These are phyloP conservation scores for Petrocephalus zakoni DNA, from an alignment of 2,113 vertebrate species.

Conservation along the genomic window DNA sequence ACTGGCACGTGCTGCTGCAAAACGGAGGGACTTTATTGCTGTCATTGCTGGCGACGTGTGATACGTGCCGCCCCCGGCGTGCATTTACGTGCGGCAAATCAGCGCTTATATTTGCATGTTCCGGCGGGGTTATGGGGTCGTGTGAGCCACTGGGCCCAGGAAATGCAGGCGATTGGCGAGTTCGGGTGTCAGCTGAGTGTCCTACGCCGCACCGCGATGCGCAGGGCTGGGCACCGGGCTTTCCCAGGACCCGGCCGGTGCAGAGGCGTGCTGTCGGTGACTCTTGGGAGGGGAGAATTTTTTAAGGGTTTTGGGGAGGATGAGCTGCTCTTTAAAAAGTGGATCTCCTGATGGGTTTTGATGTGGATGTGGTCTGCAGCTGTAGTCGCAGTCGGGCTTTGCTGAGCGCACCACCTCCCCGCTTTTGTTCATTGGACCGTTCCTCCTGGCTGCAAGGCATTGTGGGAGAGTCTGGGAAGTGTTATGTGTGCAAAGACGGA, in stretches of 20 bases:
- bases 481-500: background rate
- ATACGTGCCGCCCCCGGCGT: too few species aligned
- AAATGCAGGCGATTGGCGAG: background rate
- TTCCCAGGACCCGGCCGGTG: background rate
- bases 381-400: background rate
- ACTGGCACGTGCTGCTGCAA: background rate
- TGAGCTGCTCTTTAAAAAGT: background rate
- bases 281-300: background rate
- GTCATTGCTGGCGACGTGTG: background rate
- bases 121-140: background rate
- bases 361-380: background rate
- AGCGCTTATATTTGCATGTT: background rate
- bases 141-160: background rate
- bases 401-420: background rate
- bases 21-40: background rate
- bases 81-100: too few species aligned
- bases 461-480: background rate
- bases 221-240: background rate
- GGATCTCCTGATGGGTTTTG: constrained; percentile 15
- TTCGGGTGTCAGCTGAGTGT: background rate
- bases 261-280: too few species aligned
- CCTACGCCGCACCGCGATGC: too few species aligned
- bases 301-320: background rate
- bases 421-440: background rate
- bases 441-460: background rate